These are phyloP conservation scores for Polypterus bichir DNA, from an alignment of 2,113 vertebrate species.

Conservation along the genomic window DNA sequence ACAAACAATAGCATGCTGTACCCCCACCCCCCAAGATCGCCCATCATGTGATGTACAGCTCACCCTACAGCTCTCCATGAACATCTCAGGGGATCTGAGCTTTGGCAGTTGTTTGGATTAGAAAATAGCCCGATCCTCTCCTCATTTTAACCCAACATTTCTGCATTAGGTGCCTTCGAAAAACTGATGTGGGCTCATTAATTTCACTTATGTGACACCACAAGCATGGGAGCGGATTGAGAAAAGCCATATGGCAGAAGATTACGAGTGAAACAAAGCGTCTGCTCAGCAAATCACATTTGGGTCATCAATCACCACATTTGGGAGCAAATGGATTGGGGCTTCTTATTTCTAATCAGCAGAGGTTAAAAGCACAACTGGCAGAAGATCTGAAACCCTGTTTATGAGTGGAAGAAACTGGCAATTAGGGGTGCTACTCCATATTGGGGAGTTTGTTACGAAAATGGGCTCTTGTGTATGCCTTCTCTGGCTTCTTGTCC, in stretches of 20 bases:
- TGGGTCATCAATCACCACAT: slow-evolving; percentile 60
- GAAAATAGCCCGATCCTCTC: slow-evolving; percentile 1
- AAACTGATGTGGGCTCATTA: slow-evolving; percentile 23
- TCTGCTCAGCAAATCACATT: slow-evolving; percentile 64
- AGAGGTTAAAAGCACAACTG: too few species aligned
- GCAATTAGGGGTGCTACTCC: too few species aligned
- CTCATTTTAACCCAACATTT: not conserved
- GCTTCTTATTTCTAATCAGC: slow-evolving; percentile 28
- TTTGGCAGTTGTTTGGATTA: not conserved
- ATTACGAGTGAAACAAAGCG: slow-evolving; percentile 62
- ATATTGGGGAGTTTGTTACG: too few species aligned
- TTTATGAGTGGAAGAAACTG: too few species aligned
- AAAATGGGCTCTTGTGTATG: too few species aligned
- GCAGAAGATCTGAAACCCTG: slow-evolving; percentile 13
- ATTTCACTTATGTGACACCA: slow-evolving; percentile 30
- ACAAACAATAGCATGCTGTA: too few species aligned
- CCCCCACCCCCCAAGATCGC: too few species aligned
- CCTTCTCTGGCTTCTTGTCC: too few species aligned
- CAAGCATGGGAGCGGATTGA: slow-evolving; percentile 62
- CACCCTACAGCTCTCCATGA: too few species aligned
- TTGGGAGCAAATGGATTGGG: slow-evolving; percentile 51
- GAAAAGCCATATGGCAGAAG: slow-evolving; percentile 67
- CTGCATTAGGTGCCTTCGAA: not conserved
- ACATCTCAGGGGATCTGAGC: too few species aligned
- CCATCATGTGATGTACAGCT: too few species aligned